Percentiles rank a stretch among this genome's conserved stretches.
Evolutionary conservation across 1,140 invertebrate species (phyloP).

Genomic region (Phocides pigmalion): DNA sequence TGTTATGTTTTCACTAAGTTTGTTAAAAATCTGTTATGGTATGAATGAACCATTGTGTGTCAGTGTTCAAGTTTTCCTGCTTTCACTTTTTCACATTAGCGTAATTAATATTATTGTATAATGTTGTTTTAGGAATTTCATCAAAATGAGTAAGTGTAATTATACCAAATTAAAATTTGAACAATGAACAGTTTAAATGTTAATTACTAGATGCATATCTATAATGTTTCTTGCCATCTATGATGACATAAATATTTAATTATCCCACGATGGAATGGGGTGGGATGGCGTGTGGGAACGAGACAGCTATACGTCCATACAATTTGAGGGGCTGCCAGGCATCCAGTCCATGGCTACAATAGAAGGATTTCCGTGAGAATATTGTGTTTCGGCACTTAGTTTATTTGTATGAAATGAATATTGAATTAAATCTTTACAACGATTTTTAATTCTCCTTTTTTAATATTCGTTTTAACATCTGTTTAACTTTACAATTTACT

Average conservation of each 20-base stretch:
- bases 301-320: slow-evolving; percentile 52
- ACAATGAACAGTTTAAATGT: slow-evolving; percentile 29
- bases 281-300: slow-evolving; percentile 57
- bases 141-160: background rate
- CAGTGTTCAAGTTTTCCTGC: slow-evolving; percentile 20
- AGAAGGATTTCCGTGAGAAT: slow-evolving; percentile 69
- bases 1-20: slow-evolving; percentile 11
- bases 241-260: slow-evolving; percentile 82
- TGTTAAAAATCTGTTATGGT: slow-evolving; percentile 12
- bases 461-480: too few relatives aligned
- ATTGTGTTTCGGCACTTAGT: slow-evolving; percentile 37
- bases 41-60: slow-evolving; percentile 40
- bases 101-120: background rate
- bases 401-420: background rate
- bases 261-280: slow-evolving; percentile 74
- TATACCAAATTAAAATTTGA: slow-evolving; percentile 15
- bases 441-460: background rate
- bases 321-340: slow-evolving; percentile 68
- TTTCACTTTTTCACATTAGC: slow-evolving; percentile 21
- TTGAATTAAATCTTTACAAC: background rate
- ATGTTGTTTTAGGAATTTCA: background rate
- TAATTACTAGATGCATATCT: slow-evolving; percentile 47
- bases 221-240: slow-evolving; percentile 46
- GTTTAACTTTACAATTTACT: background rate
- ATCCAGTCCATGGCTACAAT: slow-evolving; percentile 59